Conservation (phyloP, 2,797 vertebrate species). For the Cheirogaleus major region DNA sequence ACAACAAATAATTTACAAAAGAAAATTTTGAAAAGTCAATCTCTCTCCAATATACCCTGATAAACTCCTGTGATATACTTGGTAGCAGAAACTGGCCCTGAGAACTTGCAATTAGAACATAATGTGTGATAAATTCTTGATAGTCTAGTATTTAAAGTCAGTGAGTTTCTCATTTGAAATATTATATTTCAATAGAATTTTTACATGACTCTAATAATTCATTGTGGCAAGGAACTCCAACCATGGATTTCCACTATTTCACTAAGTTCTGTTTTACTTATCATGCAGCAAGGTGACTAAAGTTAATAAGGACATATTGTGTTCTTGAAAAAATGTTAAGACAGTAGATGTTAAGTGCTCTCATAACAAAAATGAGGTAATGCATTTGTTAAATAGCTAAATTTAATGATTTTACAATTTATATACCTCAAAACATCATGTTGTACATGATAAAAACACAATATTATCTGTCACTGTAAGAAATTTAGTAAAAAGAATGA, state of each 20-base stretch:
- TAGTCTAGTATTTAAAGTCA: background rate
- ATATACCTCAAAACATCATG: background rate
- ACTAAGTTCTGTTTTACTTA: background rate
- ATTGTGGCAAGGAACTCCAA: conserved; percentile 23
- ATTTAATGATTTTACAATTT: background rate
- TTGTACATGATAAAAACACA: background rate
- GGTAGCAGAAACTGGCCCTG: background rate
- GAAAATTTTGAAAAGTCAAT: background rate
- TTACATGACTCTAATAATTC: conserved; percentile 16
- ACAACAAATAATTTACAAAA: background rate
- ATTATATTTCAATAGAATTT: background rate
- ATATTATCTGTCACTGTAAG: background rate
- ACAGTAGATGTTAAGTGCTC: background rate
- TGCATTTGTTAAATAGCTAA: background rate
- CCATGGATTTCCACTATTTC: conserved; percentile 21
- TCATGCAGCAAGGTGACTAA: background rate
- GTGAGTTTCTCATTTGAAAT: conserved; percentile 11
- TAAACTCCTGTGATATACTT: background rate
- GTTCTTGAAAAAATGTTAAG: background rate
- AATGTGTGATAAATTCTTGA: background rate
- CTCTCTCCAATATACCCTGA: background rate
- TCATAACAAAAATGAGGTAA: background rate
- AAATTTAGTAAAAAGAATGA: background rate
- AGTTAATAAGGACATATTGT: background rate
- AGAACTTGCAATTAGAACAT: background rate